These are phyloP conservation scores for Subanguina moxae DNA, from an alignment of 1,140 invertebrate genomes.

Conservation along the genomic window DNA sequence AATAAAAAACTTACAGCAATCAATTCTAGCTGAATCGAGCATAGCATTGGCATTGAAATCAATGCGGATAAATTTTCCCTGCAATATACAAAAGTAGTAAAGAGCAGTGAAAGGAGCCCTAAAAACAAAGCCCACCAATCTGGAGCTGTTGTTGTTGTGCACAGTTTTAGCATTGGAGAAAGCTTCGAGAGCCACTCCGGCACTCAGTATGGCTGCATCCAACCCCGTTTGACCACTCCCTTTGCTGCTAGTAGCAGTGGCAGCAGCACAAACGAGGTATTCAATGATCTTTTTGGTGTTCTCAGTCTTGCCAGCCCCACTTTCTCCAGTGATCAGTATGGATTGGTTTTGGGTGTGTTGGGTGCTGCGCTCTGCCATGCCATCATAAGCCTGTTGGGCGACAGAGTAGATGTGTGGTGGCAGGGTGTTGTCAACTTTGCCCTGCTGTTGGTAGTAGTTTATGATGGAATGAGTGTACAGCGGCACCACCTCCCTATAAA, in stretches of 20 bases:
- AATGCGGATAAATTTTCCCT: slow-evolving; percentile 96
- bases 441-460: slow-evolving; percentile 93
- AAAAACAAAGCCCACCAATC: slow-evolving; percentile 76
- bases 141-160: slow-evolving; percentile 75
- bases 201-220: slow-evolving; percentile 40
- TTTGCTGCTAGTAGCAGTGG: neutral
- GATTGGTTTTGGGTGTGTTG: slow-evolving; percentile 86
- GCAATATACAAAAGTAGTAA: slow-evolving; percentile 14
- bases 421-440: slow-evolving; percentile 73
- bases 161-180: slow-evolving; percentile 76
- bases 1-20: slow-evolving; percentile 82
- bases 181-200: slow-evolving; percentile 60
- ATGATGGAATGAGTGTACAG: slow-evolving; percentile 86
- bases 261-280: slow-evolving; percentile 43
- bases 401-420: slow-evolving; percentile 98
- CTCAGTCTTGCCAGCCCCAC: slow-evolving; percentile 98
- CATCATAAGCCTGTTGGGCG: slow-evolving; percentile 93
- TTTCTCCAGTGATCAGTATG: slow-evolving; percentile 93
- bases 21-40: slow-evolving; percentile 98
- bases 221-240: slow-evolving; percentile 11
- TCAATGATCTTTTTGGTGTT: slow-evolving; percentile 91
- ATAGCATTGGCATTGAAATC: slow-evolving; percentile 97
- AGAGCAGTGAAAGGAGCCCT: no score
- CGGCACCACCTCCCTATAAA: slow-evolving; percentile 94
- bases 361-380: slow-evolving; percentile 87